A percentile compares a stretch with the other conserved stretches of the same genome.
Conservation (phyloP, 2,797 vertebrate genomes). For the Astyanax mexicanus region DNA sequence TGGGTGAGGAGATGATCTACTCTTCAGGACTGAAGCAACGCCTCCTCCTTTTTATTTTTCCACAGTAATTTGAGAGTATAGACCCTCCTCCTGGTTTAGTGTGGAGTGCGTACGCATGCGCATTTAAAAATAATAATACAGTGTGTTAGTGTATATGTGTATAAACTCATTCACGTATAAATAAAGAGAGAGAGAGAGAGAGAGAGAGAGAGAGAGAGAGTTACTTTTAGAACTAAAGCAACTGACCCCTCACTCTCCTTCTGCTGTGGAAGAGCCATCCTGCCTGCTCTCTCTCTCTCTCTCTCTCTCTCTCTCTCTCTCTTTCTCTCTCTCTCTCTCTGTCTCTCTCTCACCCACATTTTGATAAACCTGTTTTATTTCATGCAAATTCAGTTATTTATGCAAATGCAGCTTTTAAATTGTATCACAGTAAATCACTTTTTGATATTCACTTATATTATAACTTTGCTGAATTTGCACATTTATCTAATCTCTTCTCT, state of each 20-base stretch:
- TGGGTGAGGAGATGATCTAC: constrained; percentile 25
- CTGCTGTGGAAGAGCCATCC: neutral
- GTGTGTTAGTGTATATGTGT: constrained; percentile 1
- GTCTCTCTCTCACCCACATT: too few species aligned
- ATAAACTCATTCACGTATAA: neutral
- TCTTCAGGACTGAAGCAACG: neutral
- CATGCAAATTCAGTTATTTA: too few species aligned
- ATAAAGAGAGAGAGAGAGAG: neutral
- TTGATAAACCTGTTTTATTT: too few species aligned
- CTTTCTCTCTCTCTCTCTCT: neutral
- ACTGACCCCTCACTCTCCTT: neutral
- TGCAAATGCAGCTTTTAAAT: too few species aligned
- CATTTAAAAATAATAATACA: neutral
- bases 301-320: neutral
- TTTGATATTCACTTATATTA: too few species aligned
- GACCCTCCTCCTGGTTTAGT: neutral
- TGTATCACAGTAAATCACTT: too few species aligned
- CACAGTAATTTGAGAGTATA: constrained; percentile 9
- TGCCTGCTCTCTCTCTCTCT: neutral
- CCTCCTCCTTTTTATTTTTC: neutral
- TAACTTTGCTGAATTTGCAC: too few species aligned
- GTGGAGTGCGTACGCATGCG: neutral
- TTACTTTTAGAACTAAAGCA: neutral
- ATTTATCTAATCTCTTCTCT: too few species aligned
- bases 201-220: neutral